A percentile compares a stretch with the other conserved stretches of the same genome.
phyloP scores from a whole-genome alignment of 2,888 invertebrate genomes.

The Lithophane socia region DNA sequence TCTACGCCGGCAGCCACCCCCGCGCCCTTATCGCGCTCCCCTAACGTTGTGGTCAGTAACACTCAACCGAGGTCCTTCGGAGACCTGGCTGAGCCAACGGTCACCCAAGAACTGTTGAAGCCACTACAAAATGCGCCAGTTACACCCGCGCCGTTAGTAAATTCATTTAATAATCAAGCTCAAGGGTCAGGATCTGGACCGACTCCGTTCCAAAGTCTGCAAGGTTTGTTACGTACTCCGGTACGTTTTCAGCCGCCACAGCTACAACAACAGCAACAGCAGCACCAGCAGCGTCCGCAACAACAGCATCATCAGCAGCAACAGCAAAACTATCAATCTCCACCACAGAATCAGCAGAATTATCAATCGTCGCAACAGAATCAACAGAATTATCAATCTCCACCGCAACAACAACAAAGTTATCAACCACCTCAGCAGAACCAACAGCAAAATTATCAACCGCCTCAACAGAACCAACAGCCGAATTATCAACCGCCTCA shows the following conservation, averaged over 20 bases:
- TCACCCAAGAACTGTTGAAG: conserved; percentile 33
- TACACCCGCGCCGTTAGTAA: neutral
- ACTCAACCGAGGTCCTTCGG: conserved; percentile 84
- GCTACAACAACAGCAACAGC: conserved; percentile 25
- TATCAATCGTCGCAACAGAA: conserved; percentile 34
- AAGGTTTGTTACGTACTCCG: conserved; percentile 36
- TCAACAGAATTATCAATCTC: conserved; percentile 28
- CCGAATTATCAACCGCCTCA: conserved; percentile 23
- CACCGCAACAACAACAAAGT: conserved; percentile 12
- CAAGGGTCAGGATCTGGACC: conserved; percentile 17
- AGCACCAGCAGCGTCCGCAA: conserved; percentile 10
- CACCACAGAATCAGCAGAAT: conserved; percentile 26
- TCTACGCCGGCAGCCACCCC: conserved; percentile 68
- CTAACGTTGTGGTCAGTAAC: conserved; percentile 75
- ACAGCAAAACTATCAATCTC: conserved; percentile 39
- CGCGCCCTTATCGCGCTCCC: conserved; percentile 51
- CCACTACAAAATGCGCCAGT: conserved; percentile 32
- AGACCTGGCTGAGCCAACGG: conserved; percentile 73
- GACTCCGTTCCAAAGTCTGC: conserved; percentile 37
- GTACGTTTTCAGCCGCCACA: conserved; percentile 22
- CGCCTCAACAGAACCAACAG: conserved; percentile 12
- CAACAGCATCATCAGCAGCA: conserved; percentile 5
- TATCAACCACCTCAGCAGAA: conserved; percentile 23
- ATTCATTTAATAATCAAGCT: conserved; percentile 25
- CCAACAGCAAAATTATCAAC: conserved; percentile 19